phyloP scores from a whole-genome alignment of 2,888 invertebrate species.

The Apamea crenata region DNA sequence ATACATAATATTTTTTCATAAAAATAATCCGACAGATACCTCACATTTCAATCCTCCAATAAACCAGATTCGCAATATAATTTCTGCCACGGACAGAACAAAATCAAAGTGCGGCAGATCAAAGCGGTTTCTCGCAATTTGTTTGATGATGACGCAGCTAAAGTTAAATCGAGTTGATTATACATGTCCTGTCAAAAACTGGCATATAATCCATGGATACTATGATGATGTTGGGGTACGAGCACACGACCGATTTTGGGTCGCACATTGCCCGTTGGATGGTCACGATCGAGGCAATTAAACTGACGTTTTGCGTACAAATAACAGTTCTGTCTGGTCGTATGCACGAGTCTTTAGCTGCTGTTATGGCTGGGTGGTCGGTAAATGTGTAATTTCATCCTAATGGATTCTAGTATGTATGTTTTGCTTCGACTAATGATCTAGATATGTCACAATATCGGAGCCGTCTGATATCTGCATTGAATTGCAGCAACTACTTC shows the following conservation, averaged over 20 bases:
- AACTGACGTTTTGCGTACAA: conserved; percentile 53
- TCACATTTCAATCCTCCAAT: conserved; percentile 25
- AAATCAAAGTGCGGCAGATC: conserved; percentile 62
- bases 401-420: conserved; percentile 15
- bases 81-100: conserved; percentile 45
- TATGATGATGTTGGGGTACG: conserved; percentile 46
- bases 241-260: conserved; percentile 21
- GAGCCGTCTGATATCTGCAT: background rate
- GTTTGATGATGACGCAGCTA: conserved; percentile 49
- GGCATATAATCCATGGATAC: conserved; percentile 52
- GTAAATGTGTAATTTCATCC: conserved; percentile 29
- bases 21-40: conserved; percentile 16
- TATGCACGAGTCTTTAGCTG: conserved; percentile 40
- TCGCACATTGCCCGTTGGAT: conserved; percentile 26
- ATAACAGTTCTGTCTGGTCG: conserved; percentile 47
- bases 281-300: conserved; percentile 54
- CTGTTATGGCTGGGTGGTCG: conserved; percentile 36
- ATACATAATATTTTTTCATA: background rate
- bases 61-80: conserved; percentile 35
- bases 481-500: background rate
- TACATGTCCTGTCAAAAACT: conserved; percentile 57
- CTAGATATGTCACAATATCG: conserved; percentile 6
- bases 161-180: conserved; percentile 62
- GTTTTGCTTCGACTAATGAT: conserved; percentile 21
- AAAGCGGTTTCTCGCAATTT: conserved; percentile 54